Evolutionary conservation across 2,113 vertebrate genomes (phyloP).

Genomic region (Dissostichus mawsoni): DNA sequence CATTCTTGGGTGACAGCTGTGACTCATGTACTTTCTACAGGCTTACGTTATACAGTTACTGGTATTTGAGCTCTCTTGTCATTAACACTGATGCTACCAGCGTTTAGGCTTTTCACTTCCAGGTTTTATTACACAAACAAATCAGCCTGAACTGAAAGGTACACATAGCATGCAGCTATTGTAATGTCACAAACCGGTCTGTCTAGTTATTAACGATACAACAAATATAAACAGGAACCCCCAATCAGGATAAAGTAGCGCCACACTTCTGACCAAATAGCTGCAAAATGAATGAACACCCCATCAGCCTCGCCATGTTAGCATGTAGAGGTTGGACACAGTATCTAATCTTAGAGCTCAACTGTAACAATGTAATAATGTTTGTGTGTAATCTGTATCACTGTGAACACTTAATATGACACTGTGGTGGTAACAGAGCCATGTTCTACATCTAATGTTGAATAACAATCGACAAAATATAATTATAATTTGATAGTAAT

Average conservation of each 20-base stretch:
- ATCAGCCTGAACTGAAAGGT: conserved; percentile 64
- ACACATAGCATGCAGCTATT: conserved; percentile 47
- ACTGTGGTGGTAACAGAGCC: not conserved
- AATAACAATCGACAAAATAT: not conserved
- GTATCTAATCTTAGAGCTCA: not conserved
- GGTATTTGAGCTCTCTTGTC: conserved; percentile 35
- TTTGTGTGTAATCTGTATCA: no score
- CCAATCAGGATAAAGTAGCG: no score
- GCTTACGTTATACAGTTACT: conserved; percentile 32
- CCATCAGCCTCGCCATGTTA: not conserved
- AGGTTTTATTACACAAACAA: conserved; percentile 51
- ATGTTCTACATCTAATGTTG: not conserved
- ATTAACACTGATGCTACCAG: conserved; percentile 27
- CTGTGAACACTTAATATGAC: not conserved
- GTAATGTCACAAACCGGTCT: conserved; percentile 56
- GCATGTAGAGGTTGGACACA: not conserved
- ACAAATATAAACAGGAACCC: no score
- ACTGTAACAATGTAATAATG: not conserved
- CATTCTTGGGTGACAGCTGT: not conserved
- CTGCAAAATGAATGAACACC: no score
- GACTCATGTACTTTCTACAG: conserved; percentile 17
- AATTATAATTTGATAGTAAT: not conserved
- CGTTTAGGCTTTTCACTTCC: conserved; percentile 45
- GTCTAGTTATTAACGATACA: conserved; percentile 51
- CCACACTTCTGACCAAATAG: no score